These are phyloP conservation scores for Heterochromis multidens DNA, from an alignment of 2,113 vertebrate genomes.

Conservation along the genomic window DNA sequence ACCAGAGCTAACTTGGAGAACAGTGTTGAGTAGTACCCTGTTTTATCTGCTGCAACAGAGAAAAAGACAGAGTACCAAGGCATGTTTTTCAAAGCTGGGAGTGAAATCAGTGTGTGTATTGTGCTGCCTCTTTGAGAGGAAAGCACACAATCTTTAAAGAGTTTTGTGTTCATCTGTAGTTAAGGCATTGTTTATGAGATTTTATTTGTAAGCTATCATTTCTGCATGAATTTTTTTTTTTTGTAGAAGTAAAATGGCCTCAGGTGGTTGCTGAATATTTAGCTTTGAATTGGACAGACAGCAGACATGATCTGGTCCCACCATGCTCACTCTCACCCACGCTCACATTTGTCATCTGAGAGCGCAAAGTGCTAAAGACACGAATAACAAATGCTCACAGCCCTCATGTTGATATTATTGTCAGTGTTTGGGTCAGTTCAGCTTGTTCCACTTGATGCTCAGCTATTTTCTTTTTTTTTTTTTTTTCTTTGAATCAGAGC, in stretches of 20 bases:
- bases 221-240: background rate
- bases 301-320: conserved; percentile 20
- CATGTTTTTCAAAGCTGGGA: background rate
- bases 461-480: background rate
- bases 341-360: conserved; percentile 31
- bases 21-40: background rate
- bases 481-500: background rate
- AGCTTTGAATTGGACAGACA: conserved; percentile 16
- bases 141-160: background rate
- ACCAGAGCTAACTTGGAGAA: background rate
- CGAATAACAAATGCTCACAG: conserved; percentile 20
- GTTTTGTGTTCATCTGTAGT: background rate
- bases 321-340: conserved; percentile 39
- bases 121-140: background rate
- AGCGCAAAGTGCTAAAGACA: conserved; percentile 24
- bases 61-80: background rate
- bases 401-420: background rate
- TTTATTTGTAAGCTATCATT: background rate
- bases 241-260: background rate
- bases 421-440: background rate
- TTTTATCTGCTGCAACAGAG: background rate
- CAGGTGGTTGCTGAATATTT: background rate
- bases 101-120: conserved; percentile 13
- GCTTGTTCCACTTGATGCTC: background rate
- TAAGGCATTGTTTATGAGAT: background rate